Percentiles rank a stretch among this genome's conserved stretches.
Evolutionary conservation across 2,888 invertebrate species (phyloP).

Genomic region (Onthophagus sagittarius): DNA sequence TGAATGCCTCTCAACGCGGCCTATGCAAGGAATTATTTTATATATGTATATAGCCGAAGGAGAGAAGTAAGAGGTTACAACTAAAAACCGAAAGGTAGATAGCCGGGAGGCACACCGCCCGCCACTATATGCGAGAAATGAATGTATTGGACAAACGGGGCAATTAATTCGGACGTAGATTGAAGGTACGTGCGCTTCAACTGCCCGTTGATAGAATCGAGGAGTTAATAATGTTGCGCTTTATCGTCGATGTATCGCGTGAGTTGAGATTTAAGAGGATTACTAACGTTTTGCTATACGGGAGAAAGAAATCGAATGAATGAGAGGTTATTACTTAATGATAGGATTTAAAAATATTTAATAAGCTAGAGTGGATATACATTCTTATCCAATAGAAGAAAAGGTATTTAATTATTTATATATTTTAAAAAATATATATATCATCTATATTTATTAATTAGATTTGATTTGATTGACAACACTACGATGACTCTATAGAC

Average conservation of each 20-base stretch:
- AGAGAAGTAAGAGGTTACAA: neutral
- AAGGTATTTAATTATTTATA: too few relatives aligned
- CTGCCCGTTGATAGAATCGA: neutral
- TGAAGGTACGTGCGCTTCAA: neutral
- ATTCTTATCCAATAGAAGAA: too few relatives aligned
- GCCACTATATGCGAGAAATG: constrained; percentile 1
- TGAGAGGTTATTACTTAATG: too few relatives aligned
- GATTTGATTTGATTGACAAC: too few relatives aligned
- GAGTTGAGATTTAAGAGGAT: neutral
- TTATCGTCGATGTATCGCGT: neutral
- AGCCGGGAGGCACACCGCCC: neutral
- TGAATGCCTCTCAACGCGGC: constrained; percentile 1
- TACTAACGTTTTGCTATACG: neutral
- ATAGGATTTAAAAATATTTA: too few relatives aligned
- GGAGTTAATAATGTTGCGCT: neutral
- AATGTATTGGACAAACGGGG: neutral
- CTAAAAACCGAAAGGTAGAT: neutral
- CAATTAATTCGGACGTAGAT: constrained; percentile 4
- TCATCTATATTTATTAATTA: too few relatives aligned
- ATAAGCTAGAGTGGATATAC: too few relatives aligned
- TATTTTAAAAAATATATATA: too few relatives aligned
- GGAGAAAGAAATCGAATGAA: neutral
- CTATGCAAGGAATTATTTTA: constrained; percentile 1
- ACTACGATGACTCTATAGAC: too few relatives aligned
- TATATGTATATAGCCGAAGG: neutral